Evolutionary conservation across 2,113 vertebrate genomes (phyloP).

Genomic region (Sula dactylatra): DNA sequence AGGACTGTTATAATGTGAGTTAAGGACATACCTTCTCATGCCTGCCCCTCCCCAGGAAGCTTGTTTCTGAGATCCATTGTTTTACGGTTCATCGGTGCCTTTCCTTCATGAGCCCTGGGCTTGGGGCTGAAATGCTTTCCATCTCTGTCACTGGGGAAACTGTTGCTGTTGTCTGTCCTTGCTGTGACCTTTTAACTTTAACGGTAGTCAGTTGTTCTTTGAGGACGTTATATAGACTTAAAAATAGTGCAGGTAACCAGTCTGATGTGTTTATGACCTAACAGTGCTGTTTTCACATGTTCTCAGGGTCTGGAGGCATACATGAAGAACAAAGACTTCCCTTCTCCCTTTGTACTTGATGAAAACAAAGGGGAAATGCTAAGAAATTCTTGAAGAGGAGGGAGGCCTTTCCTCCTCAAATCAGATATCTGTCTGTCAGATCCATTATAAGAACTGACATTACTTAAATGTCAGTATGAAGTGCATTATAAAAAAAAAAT

Average conservation of each 20-base stretch:
- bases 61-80: not conserved
- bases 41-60: not conserved
- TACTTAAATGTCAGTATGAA: not conserved
- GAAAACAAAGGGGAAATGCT: constrained; percentile 45
- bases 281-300: not conserved
- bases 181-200: not conserved
- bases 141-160: not conserved
- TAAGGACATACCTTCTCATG: not conserved
- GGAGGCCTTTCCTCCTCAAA: not conserved
- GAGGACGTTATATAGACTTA: not conserved
- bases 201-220: not conserved
- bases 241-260: not conserved
- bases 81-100: not conserved
- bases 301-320: constrained; percentile 83
- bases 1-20: not conserved
- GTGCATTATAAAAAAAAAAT: not conserved
- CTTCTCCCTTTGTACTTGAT: constrained; percentile 80
- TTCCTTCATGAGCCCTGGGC: not conserved
- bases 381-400: constrained; percentile 29
- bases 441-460: not conserved
- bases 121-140: not conserved
- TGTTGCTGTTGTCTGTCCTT: not conserved
- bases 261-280: not conserved
- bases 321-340: constrained; percentile 75
- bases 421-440: not conserved